A percentile compares a stretch with the other conserved stretches of the same genome.
Evolutionary conservation across 2,113 vertebrate species (phyloP).

Genomic region (Grammomys surdaster): DNA sequence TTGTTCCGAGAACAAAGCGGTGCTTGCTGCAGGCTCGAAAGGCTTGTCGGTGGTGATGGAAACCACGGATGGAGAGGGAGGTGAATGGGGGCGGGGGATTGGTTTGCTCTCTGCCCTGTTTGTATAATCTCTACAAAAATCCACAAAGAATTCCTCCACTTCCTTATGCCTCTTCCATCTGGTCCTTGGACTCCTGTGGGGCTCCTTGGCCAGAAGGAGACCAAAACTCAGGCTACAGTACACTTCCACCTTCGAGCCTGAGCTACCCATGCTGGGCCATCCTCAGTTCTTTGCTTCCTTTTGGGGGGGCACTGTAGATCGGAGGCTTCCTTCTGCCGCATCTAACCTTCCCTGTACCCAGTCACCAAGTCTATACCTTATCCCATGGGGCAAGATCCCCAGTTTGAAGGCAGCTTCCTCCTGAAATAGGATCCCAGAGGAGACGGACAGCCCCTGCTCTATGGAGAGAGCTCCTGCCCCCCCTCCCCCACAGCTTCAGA

Average conservation of each 20-base stretch:
- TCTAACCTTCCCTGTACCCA: background rate
- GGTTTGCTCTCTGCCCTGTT: background rate
- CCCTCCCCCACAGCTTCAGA: background rate
- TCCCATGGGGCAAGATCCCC: too few species aligned
- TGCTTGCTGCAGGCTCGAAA: background rate
- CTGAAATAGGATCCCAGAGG: background rate
- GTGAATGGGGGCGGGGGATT: too few species aligned
- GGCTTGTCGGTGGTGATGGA: background rate
- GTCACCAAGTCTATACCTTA: background rate
- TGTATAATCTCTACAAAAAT: background rate
- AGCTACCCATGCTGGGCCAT: background rate
- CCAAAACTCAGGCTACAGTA: background rate
- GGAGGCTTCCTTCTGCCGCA: background rate
- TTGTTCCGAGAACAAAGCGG: conserved; percentile 44
- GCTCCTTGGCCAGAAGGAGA: background rate
- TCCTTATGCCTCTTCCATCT: background rate
- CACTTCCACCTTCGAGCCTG: background rate
- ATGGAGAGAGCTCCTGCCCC: background rate
- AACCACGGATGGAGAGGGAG: background rate
- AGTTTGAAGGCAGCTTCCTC: background rate
- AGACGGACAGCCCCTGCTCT: rapidly evolving
- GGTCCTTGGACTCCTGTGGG: background rate
- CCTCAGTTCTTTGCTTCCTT: background rate
- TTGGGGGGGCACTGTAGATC: background rate
- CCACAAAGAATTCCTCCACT: background rate